These are phyloP conservation scores for Amblyopsis hoosieri DNA, from an alignment of 2,797 vertebrate species.

Conservation along the genomic window DNA sequence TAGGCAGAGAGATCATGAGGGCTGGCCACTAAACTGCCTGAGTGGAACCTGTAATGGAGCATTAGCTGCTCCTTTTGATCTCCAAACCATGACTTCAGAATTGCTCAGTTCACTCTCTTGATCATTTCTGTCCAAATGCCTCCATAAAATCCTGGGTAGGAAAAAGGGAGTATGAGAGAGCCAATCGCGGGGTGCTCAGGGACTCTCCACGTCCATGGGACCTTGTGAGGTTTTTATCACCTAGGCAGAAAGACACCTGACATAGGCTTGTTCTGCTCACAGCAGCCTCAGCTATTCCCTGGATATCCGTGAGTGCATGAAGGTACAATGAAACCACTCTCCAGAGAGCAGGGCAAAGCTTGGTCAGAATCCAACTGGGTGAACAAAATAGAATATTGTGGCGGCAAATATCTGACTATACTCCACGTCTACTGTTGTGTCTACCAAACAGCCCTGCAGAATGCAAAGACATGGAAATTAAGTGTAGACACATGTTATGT, in stretches of 20 bases:
- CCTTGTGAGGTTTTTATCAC: conserved; percentile 50
- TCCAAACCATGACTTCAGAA: conserved; percentile 63
- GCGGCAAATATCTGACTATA: no score
- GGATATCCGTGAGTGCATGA: no score
- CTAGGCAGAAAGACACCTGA: conserved; percentile 15
- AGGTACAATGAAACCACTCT: no score
- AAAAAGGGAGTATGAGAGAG: conserved; percentile 41
- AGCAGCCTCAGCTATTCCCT: conserved; percentile 1
- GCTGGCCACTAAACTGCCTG: conserved; percentile 61
- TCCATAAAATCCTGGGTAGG: conserved; percentile 37
- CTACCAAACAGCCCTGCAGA: no score
- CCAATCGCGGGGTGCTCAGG: conserved; percentile 42
- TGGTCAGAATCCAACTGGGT: no score
- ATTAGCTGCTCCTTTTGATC: conserved; percentile 76
- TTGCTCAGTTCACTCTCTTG: conserved; percentile 67
- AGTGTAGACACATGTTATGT: no score
- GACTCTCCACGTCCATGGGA: conserved; percentile 50
- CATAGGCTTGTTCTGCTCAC: neutral
- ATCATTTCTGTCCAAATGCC: conserved; percentile 69
- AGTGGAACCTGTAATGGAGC: conserved; percentile 74
- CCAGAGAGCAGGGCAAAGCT: no score
- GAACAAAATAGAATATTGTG: no score
- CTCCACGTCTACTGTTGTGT: no score
- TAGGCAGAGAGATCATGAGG: conserved; percentile 58
- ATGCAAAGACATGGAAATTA: no score